phyloP scores from a whole-genome alignment of 2,888 invertebrate genomes.

The Sminthurides aquaticus region DNA sequence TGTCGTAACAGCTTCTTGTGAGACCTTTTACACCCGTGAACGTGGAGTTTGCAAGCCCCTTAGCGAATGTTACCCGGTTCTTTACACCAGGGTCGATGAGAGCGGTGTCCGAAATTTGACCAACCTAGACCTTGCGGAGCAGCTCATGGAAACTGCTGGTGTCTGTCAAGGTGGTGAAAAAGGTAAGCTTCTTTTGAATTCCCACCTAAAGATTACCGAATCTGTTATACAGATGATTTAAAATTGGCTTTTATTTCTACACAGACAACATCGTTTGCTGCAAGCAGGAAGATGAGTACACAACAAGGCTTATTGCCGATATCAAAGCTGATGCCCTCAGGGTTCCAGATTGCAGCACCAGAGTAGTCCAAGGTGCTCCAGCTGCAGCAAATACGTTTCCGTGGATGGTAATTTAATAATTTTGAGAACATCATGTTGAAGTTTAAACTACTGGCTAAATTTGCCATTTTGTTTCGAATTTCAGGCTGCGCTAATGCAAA shows the following conservation, averaged over 20 bases:
- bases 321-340: background rate
- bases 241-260: background rate
- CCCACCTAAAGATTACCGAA: too few species aligned
- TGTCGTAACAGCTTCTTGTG: slow-evolving; percentile 17
- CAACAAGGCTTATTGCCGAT: background rate
- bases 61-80: slow-evolving; percentile 36
- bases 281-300: background rate
- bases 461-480: slow-evolving; percentile 29
- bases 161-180: background rate
- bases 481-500: slow-evolving; percentile 68
- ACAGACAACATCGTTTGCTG: slow-evolving; percentile 13
- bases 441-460: background rate
- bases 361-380: slow-evolving; percentile 76
- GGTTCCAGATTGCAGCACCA: slow-evolving; percentile 40
- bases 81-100: slow-evolving; percentile 29
- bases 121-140: slow-evolving; percentile 7
- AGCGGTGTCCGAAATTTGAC: slow-evolving; percentile 16
- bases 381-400: slow-evolving; percentile 78
- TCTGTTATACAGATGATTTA: too few species aligned
- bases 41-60: slow-evolving; percentile 32
- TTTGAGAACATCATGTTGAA: background rate
- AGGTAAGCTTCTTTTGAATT: background rate
- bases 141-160: slow-evolving; percentile 8
- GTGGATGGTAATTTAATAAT: slow-evolving; percentile 51
- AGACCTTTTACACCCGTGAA: slow-evolving; percentile 21